Evolutionary conservation across 2,797 vertebrate species (phyloP), one percentile per base, ranked within the genome.

Genomic region (Sebastes kiyomatsui): DNA sequence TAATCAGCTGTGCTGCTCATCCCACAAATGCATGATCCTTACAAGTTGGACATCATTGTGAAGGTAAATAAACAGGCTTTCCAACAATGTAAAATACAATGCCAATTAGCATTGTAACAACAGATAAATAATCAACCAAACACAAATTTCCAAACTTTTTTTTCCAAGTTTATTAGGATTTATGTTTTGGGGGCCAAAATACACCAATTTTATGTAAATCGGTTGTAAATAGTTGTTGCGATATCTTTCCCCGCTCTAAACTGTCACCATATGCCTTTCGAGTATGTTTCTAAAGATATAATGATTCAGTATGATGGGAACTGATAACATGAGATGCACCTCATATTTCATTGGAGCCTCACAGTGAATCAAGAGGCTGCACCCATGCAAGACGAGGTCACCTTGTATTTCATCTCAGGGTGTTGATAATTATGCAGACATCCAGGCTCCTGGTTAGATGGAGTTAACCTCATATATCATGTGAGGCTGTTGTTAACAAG

Each of bases 381-480:
- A 38, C 35, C 35, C 35, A 38, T 38, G 35, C 35, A 23, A 42
- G 69, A 66, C 10, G 55, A 79, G 92, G 91, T 90, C 88, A 90
- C 85, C 87, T 91, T 91, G 75, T 83, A 30, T 72, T 84, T 87
- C 79, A 82, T 87, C 60, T 84, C 14, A 28, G 55, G 28, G 3
- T 49, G 46, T 49, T 67, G 56, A 79, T 86, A 88, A 88, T 87
- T 84, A 87, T 52, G 71, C 60, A 70, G 33, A 49, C 66, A 14
- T 6, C 23, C 79, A 7, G 61, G 80, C 68, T 61, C 61, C 73
- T 32, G 84, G 56, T 76, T 60, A 65, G 80, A 77, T 42, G 23
- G 59, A n/a, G 69, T 83, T 82, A 18, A 77, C 82, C 81, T 90
- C 78, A 64, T 90, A 64, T 9, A 88, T 92, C 87, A 90, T 81